Evolutionary conservation across 2,113 vertebrate species (phyloP), one percentile per base, ranked within the genome.

Genomic region (Dissostichus mawsoni): DNA sequence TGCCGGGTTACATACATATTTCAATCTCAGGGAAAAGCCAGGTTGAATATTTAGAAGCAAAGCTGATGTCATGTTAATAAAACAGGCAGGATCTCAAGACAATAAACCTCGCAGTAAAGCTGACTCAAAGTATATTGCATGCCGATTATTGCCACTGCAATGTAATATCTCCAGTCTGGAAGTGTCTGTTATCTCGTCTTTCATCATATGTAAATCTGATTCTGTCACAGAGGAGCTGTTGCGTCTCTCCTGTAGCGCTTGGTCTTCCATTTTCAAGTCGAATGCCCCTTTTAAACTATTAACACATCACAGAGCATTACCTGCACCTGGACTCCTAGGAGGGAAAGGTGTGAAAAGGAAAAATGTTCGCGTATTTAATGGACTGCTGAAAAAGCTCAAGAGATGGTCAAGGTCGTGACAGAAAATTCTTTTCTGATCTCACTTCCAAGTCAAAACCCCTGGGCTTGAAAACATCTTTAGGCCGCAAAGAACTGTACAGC

Each of bases 91-190:
- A 41, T 80, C 82, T 83, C 80, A 58, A 76, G 83, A 77, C 70
- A 89, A 78, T 87, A 89, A 88, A 78, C 68, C 79, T 79, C 71
- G 65, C 73, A 70, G 76, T 75, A 84, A 87, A 91, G 53, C 69
- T 56, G 29, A 2, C 67, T 76, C 66, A 17, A n/a, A 75, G 57
- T 86, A 55, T 82, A 84, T 73, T 82, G 67, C 74, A 29, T 25
- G 50, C 67, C 79, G 58, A 67, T 85, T 78, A 88, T 84, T 84
- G 55, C 75, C 56, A 13, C 62, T 5, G 74, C 74, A 70, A 51
- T 81, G 67, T 76, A 81, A 84, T 77, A 86, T 86, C 79, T 75
- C 25, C 45, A 12, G 48, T 57, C 53, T 47, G 68, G 71, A 85
- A 75, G 71, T 59, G 83, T 79, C 77, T 82, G 76, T 83, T 77